Conservation (phyloP, 2,888 invertebrate genomes). For the Macrosiphum euphorbiae region DNA sequence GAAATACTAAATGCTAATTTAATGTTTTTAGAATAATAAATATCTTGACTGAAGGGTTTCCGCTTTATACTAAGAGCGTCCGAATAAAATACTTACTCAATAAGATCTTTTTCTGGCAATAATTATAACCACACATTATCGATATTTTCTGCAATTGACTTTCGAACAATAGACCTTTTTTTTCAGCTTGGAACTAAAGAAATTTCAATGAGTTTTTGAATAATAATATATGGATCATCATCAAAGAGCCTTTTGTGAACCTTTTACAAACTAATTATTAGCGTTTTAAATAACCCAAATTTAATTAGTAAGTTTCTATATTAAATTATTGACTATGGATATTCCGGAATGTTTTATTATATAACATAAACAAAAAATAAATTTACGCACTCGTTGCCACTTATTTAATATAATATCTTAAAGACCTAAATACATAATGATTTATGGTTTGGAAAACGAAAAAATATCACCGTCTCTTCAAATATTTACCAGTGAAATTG, state of each 20-base stretch:
- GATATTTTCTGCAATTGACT: neutral
- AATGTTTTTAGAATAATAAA: neutral
- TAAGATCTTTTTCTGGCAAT: neutral
- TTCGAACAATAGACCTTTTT: neutral
- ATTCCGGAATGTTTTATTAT: neutral
- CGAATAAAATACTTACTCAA: neutral
- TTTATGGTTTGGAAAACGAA: neutral
- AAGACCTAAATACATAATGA: neutral
- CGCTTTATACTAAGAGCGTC: neutral
- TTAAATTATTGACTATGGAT: neutral
- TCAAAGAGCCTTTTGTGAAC: neutral
- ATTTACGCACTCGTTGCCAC: neutral
- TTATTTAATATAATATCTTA: neutral
- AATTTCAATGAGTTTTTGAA: neutral
- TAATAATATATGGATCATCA: slow-evolving; percentile 25
- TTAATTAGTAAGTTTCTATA: neutral
- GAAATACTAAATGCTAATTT: neutral
- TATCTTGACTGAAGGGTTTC: neutral
- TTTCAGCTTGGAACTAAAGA: neutral
- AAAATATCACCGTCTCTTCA: neutral
- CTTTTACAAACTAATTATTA: slow-evolving; percentile 19
- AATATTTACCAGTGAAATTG: slow-evolving; percentile 5
- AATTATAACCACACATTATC: slow-evolving; percentile 4
- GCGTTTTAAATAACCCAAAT: neutral
- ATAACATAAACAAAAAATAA: neutral